Base-by-base conservation (phyloP, 2,113 vertebrate species). In the Piaya cayana region DNA sequence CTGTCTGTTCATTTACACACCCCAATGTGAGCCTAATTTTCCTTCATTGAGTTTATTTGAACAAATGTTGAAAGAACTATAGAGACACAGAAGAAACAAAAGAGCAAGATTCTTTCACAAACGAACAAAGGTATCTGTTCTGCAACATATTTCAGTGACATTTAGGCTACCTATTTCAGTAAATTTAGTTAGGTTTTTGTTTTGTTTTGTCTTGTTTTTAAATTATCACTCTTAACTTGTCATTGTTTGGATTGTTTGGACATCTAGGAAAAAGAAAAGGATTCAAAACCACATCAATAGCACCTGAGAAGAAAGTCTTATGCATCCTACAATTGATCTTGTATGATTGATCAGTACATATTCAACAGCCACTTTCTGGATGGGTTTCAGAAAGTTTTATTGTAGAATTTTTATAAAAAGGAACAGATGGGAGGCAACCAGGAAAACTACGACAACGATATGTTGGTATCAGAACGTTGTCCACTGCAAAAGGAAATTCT, bases 311-410 rank as follows among this genome's bases (percentile, higher is more conserved):
- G 9, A 5, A 53, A 45, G 26, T 60, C 69, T 84, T 55, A 69
- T 78, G 30, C 4, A 36, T 36, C 49, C 34, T 65, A 77, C 20
- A 69, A 43, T 1, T 77, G 55, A 72, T 81, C n/a, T 18, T 19
- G 4, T 0, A 0, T 21, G 9, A 62, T 4, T 36, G 32, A 64
- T 72, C 32, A 60, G n/a, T 18, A 47, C 0, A 2, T 12, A 17
- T 7, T 78, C 45, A 45, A 27, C 23, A 55, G 6, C 1, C 21
- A 70, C 11, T 62, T 69, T 89, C 64, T 69, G 18, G 23, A 65
- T 30, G 5, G 26, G 8, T 71, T 78, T 36, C 17, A 11, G 25
- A 59, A n/a, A 14, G 5, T 45, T 52, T 58, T 67, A 9, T 55
- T 70, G 36, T 3, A 53, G 36, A 50, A 53, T 58, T 89, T 78